Evolutionary conservation across 2,113 vertebrate genomes (phyloP), one percentile per base, ranked within the genome.

Genomic region (Lates calcarifer): DNA sequence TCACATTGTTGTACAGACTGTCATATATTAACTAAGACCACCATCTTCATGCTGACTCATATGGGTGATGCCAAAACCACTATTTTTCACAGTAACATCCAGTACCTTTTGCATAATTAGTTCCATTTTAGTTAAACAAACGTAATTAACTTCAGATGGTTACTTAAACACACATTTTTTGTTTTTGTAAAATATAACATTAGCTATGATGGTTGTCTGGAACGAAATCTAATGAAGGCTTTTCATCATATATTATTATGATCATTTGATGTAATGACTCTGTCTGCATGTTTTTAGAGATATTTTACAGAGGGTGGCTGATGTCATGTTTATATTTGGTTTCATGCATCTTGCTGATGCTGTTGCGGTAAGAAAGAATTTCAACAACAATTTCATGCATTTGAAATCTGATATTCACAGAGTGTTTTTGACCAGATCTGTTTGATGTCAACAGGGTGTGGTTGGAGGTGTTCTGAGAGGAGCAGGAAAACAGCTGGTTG

Each of bases 401-500:
- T n/a, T 9, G 35, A 5, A 8, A 37, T 10, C 35, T 9, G 35
- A 10, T 9, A 37, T 9, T 5, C 53, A 57, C 5, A 20, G 8
- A 17, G 3, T 58, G 20, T n/a, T 15, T 37, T 26, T 24, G 29
- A 53, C 17, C 35, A 20, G 31, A 72, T 58, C 17, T 29, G 47
- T 72, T 79, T 66, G 45, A 15, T 49, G 18, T 37, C 51, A 22
- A 0, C 89, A 97, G 96, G 90, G 87, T 0, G 86, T 96, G 61
- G 93, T 87, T 1, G 75, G 94, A 0, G 95, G 96, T 5, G 85
- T 96, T 47, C 86, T 97, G 45, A 92, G 96, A 86, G 96, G 96
- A 26, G 89, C 92, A 0, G 96, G 96, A 61, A 96, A 94, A 89
- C 96, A 97, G 84, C 90, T 95, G 66, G 86, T 97, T 0, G 96